Percentiles rank a stretch among this genome's conserved stretches.
These are phyloP conservation scores for Polypedilum pembai DNA, from an alignment of 1,140 invertebrate genomes.

Conservation along the genomic window DNA sequence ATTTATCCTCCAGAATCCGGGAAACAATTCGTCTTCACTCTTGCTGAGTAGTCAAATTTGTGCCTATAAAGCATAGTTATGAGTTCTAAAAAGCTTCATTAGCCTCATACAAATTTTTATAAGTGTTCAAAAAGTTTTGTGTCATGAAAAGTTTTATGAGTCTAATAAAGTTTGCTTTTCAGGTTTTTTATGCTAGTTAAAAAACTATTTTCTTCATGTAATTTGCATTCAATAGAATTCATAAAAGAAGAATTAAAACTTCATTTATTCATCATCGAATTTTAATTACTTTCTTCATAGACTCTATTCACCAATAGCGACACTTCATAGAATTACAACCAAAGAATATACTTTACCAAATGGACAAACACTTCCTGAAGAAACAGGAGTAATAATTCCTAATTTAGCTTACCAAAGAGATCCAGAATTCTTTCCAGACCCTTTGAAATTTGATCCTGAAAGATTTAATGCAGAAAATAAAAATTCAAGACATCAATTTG, in stretches of 20 bases:
- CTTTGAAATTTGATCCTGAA: constrained; percentile 44
- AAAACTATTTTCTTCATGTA: too few species aligned
- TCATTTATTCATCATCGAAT: constrained; percentile 32
- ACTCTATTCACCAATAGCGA: constrained; percentile 38
- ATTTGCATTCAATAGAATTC: too few species aligned
- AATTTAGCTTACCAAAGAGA: constrained; percentile 44
- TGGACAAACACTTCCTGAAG: constrained; percentile 39
- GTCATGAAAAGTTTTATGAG: too few species aligned
- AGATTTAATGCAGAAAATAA: constrained; percentile 44
- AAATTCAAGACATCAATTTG: constrained; percentile 42
- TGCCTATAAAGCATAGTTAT: too few species aligned
- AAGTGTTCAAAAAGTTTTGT: too few species aligned
- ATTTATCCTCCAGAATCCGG: too few species aligned
- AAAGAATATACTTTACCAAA: constrained; percentile 42
- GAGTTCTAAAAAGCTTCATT: too few species aligned
- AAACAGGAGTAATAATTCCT: constrained; percentile 42
- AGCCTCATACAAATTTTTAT: too few species aligned
- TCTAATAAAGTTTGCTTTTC: too few species aligned
- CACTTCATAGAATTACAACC: constrained; percentile 32
- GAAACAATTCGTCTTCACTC: too few species aligned
- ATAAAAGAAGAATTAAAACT: not conserved
- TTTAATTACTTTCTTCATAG: constrained; percentile 33
- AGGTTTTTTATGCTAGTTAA: too few species aligned
- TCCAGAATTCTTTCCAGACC: constrained; percentile 49
- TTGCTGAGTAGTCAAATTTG: too few species aligned